These are phyloP conservation scores for Drosophila jambulina DNA, from an alignment of 1,140 invertebrate species.

Conservation along the genomic window DNA sequence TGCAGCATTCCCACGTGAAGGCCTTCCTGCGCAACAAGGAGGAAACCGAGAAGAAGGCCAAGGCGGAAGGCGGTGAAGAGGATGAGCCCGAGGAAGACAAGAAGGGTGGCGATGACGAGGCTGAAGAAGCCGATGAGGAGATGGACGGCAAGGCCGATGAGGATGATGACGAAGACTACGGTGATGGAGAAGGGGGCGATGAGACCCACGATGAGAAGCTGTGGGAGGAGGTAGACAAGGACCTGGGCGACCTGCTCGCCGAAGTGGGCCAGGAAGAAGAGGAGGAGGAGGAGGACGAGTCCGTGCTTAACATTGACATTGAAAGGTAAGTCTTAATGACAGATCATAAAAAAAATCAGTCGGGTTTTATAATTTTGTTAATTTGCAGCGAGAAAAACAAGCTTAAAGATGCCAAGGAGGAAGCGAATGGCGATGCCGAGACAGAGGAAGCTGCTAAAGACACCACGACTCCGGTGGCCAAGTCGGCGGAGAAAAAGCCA, in stretches of 20 bases:
- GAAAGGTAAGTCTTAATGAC: conserved; percentile 56
- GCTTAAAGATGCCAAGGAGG: conserved; percentile 67
- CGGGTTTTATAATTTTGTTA: neutral
- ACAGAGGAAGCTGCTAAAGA: conserved; percentile 49
- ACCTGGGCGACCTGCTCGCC: conserved; percentile 89
- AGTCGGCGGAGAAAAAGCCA: conserved; percentile 56
- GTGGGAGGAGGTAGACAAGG: conserved; percentile 91
- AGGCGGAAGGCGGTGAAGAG: conserved; percentile 68
- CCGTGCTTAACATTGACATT: conserved; percentile 86
- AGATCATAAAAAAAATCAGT: neutral
- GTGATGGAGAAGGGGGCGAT: conserved; percentile 75
- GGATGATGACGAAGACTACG: conserved; percentile 61
- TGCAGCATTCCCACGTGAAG: conserved; percentile 89
- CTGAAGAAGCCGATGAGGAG: conserved; percentile 54
- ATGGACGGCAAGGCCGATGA: conserved; percentile 86
- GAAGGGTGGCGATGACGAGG: conserved; percentile 42
- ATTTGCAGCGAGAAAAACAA: conserved; percentile 76
- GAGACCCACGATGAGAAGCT: conserved; percentile 88
- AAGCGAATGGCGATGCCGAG: conserved; percentile 49
- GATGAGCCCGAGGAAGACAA: conserved; percentile 47
- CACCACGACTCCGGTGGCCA: conserved; percentile 31
- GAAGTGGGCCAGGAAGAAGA: conserved; percentile 88
- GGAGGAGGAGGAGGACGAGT: conserved; percentile 91
- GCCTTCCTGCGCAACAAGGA: conserved; percentile 91
- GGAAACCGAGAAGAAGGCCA: conserved; percentile 87